Conservation (phyloP, 2,113 vertebrate genomes). For the Corythaeola cristata region DNA sequence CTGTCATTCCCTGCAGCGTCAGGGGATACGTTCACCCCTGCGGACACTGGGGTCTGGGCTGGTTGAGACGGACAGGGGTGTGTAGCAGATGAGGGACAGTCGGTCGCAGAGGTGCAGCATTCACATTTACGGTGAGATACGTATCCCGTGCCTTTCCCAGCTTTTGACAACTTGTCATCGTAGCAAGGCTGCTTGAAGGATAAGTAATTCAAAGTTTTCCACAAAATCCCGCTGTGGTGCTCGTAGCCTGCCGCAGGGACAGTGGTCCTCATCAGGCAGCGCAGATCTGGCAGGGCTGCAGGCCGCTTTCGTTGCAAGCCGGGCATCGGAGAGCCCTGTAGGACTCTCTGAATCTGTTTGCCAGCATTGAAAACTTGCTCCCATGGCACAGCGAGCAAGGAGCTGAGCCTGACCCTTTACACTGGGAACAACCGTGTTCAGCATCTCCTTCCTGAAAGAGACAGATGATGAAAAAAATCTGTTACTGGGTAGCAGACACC, state of each 20-base stretch:
- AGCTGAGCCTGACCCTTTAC: constrained; percentile 86
- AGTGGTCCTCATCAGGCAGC: constrained; percentile 19
- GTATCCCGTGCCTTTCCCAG: accelerated
- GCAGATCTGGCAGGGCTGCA: constrained; percentile 88
- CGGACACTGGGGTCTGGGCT: accelerated
- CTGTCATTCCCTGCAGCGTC: accelerated
- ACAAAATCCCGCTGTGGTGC: accelerated
- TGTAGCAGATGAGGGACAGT: accelerated
- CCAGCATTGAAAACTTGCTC: constrained; percentile 98
- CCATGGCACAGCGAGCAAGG: constrained; percentile 96
- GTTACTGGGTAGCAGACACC: neutral
- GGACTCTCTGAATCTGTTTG: constrained; percentile 94
- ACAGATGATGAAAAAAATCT: neutral
- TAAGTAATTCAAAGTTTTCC: neutral
- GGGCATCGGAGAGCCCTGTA: constrained; percentile 90
- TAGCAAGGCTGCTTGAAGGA: neutral
- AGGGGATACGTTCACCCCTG: accelerated
- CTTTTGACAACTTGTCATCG: neutral
- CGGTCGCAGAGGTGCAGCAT: accelerated
- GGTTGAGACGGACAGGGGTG: accelerated
- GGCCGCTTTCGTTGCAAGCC: constrained; percentile 89
- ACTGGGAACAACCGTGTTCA: constrained; percentile 79
- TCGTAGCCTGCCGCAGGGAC: neutral
- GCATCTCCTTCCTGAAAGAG: constrained; percentile 65
- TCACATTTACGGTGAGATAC: accelerated